Base-by-base conservation (phyloP, 1,140 invertebrate genomes). In the Calephelis virginiensis region DNA sequence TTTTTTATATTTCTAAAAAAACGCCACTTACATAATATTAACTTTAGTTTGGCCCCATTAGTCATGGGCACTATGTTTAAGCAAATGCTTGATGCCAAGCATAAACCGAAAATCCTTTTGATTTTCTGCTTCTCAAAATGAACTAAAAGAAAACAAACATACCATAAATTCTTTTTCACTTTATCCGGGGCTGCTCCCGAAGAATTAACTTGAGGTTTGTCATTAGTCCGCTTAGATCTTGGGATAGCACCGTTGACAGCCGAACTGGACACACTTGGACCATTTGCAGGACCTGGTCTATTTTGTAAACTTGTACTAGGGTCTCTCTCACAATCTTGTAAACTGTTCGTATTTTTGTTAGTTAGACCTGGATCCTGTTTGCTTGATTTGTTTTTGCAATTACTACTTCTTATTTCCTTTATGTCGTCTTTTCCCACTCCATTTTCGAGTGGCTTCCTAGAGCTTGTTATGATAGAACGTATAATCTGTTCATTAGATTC, bases 171-270 rank as follows among this genome's bases (percentile, higher is more conserved):
- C 61, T 87, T 85, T 46, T 71, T 66, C 40, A 83, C 73, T 71
- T 83, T 85, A 12, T 80, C 75, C 0, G 64, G 56, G 0, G 69
- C 38, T 2, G 11, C 71, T 1, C 70, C 66, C 7, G 69, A 70
- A 0, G 69, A 78, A 47, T 90, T 89, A 7, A 84, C 77, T 69
- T 85, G 85, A 5, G 82, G 81, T 66, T 84, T 78, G 45, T 85
- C 81, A 50, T 90, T 88, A 1, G 76, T 87, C 64, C 84, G 76
- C 69, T 87, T 88, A 0, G 73, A 49, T 6, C 75, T 68, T 2
- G 73, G 70, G 17, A 73, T 73, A 9, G 66, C 66, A 11, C 72
- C 74, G 12, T 71, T 75, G 10, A 17, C 47, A 10, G 17, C 4
- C 14, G 66, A 69, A 38, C 63, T 69, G 0, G 62, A 49, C 12